Base-by-base conservation (phyloP, 2,113 vertebrate species). In the Sebastes fasciatus region DNA sequence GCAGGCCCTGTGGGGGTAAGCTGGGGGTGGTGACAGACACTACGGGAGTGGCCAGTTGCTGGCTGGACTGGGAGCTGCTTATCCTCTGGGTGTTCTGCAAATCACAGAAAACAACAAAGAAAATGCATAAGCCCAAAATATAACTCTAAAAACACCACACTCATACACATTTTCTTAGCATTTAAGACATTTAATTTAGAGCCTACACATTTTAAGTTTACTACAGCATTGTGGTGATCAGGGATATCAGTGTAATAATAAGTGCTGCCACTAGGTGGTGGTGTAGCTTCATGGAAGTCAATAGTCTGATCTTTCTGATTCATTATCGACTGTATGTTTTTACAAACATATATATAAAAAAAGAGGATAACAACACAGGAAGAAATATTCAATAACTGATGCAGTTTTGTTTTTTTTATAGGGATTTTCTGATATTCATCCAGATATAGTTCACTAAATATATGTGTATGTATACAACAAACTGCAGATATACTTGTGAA, bases 21-120 rank as follows among this genome's bases (percentile, higher is more conserved):
- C 98, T 99, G 3, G 98, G 98, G 83, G 98, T 99, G 85, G 98
- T 98, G 93, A 99, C 97, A 2, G 98, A 99, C 90, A 99, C 98
- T 58, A 99, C 97, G 1, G 98, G 98, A 65, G 98, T 99, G 86
- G 97, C 97, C 66, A 99, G 96, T 19, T 96, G 92, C 89, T 99
- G 98, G 45, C 94, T 92, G 79, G 97, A 95, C 92, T 99, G 98
- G 88, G 97, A 98, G 87, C 96, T 98, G 94, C 94, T 97, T 95
- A 99, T 97, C 96, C 98, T 96, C 52, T 99, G 98, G 84, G 97
- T 95, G 70, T 97, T 98, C 98, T 99, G 95, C 12, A 93, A 85
- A 83, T 93, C 81, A 93, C 65, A 74, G 80, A 60, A 68, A 60
- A 79, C 6, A 68, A 64, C 12, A 79, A 17, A 83, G 13, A 83